A percentile compares a stretch with the other conserved stretches of the same genome.
phyloP scores from a whole-genome alignment of 2,888 invertebrate genomes.

The Andrena chrysosceles region DNA sequence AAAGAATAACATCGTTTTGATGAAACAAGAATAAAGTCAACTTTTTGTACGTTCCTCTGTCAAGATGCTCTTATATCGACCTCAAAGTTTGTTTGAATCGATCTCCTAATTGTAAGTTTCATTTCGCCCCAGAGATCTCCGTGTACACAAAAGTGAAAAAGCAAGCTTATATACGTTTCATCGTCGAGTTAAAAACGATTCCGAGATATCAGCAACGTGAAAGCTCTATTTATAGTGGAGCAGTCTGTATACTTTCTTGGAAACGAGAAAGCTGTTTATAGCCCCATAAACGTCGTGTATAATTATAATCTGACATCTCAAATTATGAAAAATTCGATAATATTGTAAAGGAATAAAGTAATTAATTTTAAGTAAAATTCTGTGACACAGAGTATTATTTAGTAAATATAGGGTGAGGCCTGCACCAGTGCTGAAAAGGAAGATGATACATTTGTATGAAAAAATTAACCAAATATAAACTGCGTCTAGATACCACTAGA shows the following conservation, averaged over 20 bases:
- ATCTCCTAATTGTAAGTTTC: conserved; percentile 25
- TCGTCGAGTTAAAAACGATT: conserved; percentile 44
- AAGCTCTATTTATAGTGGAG: conserved; percentile 61
- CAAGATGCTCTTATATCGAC: conserved; percentile 17
- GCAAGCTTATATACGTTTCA: conserved; percentile 27
- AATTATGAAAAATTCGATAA: conserved; percentile 32
- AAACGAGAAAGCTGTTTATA: conserved; percentile 50
- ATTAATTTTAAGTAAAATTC: no score
- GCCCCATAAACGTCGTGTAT: conserved; percentile 25
- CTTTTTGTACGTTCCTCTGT: conserved; percentile 17
- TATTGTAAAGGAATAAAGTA: no score
- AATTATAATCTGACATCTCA: conserved; percentile 41
- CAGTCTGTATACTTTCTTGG: conserved; percentile 49
- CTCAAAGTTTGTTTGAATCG: conserved; percentile 31
- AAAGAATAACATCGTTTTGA: conserved; percentile 13
- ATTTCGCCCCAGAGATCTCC: conserved; percentile 26
- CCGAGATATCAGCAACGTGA: conserved; percentile 53
- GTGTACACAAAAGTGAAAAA: conserved; percentile 31
- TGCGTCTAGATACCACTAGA: no score
- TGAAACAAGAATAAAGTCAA: not conserved
- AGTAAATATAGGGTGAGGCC: no score
- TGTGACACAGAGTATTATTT: no score
- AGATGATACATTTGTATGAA: no score
- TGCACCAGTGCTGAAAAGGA: no score
- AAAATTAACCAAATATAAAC: no score